Conservation (phyloP, 1,140 invertebrate species). For the Eumeta japonica region DNA sequence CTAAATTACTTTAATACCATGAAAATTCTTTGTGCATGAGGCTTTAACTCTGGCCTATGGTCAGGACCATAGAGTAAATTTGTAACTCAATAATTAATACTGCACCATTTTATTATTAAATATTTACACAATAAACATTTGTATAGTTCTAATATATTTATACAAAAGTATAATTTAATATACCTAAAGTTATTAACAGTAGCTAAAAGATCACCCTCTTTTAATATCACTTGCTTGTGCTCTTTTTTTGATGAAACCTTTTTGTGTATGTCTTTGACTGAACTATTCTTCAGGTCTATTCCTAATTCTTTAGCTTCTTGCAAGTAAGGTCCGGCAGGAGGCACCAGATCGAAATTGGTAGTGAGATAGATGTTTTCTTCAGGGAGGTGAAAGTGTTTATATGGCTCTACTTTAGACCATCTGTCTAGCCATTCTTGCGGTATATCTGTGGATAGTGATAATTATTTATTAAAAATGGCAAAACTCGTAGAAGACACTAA, state of each 20-base stretch:
- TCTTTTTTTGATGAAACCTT: slow-evolving; percentile 19
- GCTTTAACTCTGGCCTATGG: no score
- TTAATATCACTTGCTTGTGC: slow-evolving; percentile 13
- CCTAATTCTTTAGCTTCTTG: slow-evolving; percentile 26
- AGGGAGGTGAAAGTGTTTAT: slow-evolving; percentile 67
- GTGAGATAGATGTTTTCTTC: slow-evolving; percentile 82
- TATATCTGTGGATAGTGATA: no score
- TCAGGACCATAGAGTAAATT: no score
- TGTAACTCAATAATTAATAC: no score
- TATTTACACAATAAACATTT: no score
- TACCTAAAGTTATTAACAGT: slow-evolving; percentile 45
- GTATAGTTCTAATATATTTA: no score
- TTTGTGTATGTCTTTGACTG: slow-evolving; percentile 30
- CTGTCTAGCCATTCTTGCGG: slow-evolving; percentile 58
- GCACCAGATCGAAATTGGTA: slow-evolving; percentile 72
- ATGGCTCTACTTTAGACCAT: slow-evolving; percentile 61
- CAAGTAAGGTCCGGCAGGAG: slow-evolving; percentile 22
- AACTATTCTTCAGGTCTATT: slow-evolving; percentile 23
- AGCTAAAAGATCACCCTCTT: slow-evolving; percentile 36
- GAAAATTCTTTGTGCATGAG: no score
- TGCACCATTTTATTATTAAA: no score
- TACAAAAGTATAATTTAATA: no score
- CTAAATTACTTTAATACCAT: no score
- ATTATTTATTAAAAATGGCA: no score
- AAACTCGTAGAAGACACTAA: no score